Percentiles rank a stretch among this genome's conserved stretches.
Conservation (phyloP, 2,888 invertebrate genomes). For the Antheraea assamensis region DNA sequence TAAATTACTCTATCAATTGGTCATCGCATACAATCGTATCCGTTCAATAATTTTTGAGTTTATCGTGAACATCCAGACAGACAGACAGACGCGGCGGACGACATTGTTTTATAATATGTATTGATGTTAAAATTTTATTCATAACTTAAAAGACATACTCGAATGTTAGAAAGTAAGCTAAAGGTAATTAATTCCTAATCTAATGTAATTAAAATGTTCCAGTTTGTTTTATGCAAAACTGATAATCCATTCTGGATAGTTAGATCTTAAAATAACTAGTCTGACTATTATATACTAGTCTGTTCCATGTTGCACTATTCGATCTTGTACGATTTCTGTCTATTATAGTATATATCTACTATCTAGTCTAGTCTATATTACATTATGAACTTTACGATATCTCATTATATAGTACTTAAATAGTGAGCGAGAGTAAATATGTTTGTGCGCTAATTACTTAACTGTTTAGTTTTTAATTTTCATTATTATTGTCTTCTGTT, state of each 20-base stretch:
- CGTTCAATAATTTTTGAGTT: too few species aligned
- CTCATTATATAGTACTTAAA: too few species aligned
- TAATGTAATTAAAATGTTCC: background rate
- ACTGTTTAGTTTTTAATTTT: too few species aligned
- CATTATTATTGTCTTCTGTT: too few species aligned
- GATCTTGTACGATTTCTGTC: background rate
- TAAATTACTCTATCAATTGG: too few species aligned
- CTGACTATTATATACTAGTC: background rate
- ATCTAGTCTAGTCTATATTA: too few species aligned
- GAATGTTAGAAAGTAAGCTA: background rate
- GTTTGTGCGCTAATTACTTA: background rate
- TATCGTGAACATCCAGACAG: too few species aligned
- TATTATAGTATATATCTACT: background rate
- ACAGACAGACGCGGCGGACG: too few species aligned
- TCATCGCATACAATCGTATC: too few species aligned
- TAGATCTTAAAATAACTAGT: background rate
- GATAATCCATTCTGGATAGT: background rate
- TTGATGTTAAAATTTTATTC: too few species aligned
- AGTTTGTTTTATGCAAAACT: background rate
- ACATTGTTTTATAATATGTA: too few species aligned
- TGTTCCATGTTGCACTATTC: background rate
- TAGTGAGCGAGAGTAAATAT: too few species aligned
- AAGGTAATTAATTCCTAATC: fast-evolving
- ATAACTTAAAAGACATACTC: background rate
- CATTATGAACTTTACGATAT: background rate